Evolutionary conservation across 2,797 vertebrate species (phyloP), one percentile per base, ranked within the genome.

Genomic region (Melanogrammus aeglefinus): DNA sequence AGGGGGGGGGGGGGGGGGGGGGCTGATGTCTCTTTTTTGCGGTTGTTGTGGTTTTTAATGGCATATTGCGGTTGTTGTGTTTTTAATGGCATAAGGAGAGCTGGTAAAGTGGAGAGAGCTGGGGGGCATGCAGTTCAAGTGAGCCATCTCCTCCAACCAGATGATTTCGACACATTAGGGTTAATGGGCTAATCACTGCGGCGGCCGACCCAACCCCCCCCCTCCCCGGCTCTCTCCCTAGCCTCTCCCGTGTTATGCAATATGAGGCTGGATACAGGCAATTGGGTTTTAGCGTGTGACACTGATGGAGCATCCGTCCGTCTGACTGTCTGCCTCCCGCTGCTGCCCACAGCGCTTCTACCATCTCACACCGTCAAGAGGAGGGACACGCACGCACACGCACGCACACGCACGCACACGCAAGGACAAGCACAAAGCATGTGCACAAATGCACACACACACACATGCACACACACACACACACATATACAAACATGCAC

Each of bases 121-220:
- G 44, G 44, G 44, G 44, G 44, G 1, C 44, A 47, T 18, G 44
- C 44, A 47, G 44, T 47, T 47, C 79, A 75, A 77, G 74, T 81
- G 77, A 29, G 76, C 77, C 79, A 80, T 80, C 76, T 73, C 75
- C 73, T 75, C 72, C 80, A 79, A 77, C 85, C 84, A 83, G 76
- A 89, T 87, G 88, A 87, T 88, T 84, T 81, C 83, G 86, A 85
- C 88, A 90, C 87, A 89, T 88, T 86, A 86, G 86, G 84, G 90
- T 90, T 91, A 89, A 90, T 88, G 87, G 86, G 86, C 86, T 88
- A 88, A 91, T 90, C 88, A 89, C 85, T 85, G 83, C 74, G 73
- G 86, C 85, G 87, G 63, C n/a, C 1, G 21, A n/a, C 63, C 24
- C 63, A n/a, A 8, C 24, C 63, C 9, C 21, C 63, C 63, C 9